Evolutionary conservation across 2,797 vertebrate species (phyloP).

Genomic region (Hirundo rustica): DNA sequence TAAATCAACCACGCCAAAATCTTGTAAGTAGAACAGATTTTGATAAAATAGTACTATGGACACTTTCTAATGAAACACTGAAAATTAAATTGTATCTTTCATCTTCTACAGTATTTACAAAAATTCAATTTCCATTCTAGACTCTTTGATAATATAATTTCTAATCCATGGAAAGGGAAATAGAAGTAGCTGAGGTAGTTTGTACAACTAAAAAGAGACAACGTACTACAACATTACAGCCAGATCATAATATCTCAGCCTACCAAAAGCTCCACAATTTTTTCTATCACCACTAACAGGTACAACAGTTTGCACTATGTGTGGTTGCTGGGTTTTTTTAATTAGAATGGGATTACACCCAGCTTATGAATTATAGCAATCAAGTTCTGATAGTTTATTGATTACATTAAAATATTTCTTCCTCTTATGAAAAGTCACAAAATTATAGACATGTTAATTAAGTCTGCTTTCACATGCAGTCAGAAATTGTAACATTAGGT

Average conservation of each 20-base stretch:
- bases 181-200: neutral
- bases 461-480: neutral
- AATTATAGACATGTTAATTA: neutral
- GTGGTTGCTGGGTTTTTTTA: accelerated
- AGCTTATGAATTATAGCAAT: neutral
- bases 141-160: neutral
- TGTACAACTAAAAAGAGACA: neutral
- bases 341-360: neutral
- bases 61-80: neutral
- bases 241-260: neutral
- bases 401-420: neutral
- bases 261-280: neutral
- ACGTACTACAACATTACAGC: neutral
- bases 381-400: neutral
- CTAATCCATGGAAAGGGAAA: neutral
- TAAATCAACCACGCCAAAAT: neutral
- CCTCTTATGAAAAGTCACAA: neutral
- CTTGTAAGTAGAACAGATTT: neutral
- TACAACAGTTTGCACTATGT: neutral
- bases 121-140: neutral
- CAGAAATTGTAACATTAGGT: neutral
- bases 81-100: neutral
- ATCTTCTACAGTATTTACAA: neutral
- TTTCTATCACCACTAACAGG: neutral
- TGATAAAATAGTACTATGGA: neutral